phyloP scores from a whole-genome alignment of 2,797 vertebrate species.

The Cyclura pinguis region DNA sequence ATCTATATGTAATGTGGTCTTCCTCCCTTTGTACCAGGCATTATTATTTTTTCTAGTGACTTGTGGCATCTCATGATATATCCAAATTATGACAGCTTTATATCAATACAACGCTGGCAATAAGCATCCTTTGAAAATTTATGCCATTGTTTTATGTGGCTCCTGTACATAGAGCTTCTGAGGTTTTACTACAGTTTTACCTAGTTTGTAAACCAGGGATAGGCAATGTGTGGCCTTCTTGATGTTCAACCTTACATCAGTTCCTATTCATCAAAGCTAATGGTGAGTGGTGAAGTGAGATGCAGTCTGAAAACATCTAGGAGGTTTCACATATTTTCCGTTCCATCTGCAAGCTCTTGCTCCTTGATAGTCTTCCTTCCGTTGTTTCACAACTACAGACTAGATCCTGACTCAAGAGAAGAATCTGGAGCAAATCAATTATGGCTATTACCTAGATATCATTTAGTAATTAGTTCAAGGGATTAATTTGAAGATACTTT shows the following conservation, averaged over 20 bases:
- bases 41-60: too few species aligned
- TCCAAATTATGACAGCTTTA: too few species aligned
- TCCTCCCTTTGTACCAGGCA: too few species aligned
- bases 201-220: too few species aligned
- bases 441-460: background rate
- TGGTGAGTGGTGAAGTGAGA: too few species aligned
- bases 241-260: too few species aligned
- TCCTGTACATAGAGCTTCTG: background rate
- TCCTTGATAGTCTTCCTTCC: background rate
- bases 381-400: background rate
- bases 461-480: slow-evolving; percentile 27
- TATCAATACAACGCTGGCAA: background rate
- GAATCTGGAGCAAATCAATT: background rate
- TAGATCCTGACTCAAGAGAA: background rate
- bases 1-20: too few species aligned
- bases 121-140: background rate
- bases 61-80: too few species aligned
- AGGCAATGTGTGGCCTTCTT: too few species aligned
- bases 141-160: background rate
- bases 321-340: background rate
- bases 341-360: background rate
- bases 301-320: background rate
- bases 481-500: slow-evolving; percentile 22
- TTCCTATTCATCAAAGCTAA: too few species aligned
- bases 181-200: too few species aligned